These are phyloP conservation scores for Aphaenogaster floridana DNA, from an alignment of 1,140 invertebrate genomes.

Conservation along the genomic window DNA sequence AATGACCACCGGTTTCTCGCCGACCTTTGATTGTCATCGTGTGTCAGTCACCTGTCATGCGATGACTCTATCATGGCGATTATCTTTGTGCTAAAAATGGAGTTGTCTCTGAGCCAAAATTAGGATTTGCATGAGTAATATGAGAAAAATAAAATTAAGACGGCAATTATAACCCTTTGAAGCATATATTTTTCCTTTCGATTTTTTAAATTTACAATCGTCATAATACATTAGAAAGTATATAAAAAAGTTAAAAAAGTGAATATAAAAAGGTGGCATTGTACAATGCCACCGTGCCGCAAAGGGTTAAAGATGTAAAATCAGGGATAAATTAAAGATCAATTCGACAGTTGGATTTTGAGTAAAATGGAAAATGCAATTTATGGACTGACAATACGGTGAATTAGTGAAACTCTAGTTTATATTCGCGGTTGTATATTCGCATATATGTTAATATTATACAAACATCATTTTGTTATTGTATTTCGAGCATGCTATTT, in stretches of 20 bases:
- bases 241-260: too few relatives aligned
- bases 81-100: constrained; percentile 8
- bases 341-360: not conserved
- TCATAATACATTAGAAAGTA: too few relatives aligned
- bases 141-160: not conserved
- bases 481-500: constrained; percentile 10
- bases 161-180: not conserved
- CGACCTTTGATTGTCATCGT: constrained; percentile 7
- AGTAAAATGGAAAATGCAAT: constrained; percentile 2
- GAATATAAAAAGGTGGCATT: too few relatives aligned
- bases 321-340: not conserved
- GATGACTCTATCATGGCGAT: not conserved
- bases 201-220: too few relatives aligned
- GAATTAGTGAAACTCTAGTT: constrained; percentile 13
- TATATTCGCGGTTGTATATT: not conserved
- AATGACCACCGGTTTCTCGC: constrained; percentile 1
- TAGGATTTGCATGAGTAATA: not conserved
- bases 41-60: not conserved
- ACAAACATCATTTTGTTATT: constrained; percentile 22
- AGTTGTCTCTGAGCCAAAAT: not conserved
- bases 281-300: too few relatives aligned
- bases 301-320: not conserved
- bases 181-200: too few relatives aligned
- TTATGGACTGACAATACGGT: not conserved
- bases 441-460: not conserved